A percentile compares a stretch with the other conserved stretches of the same genome.
phyloP scores from a whole-genome alignment of 2,888 invertebrate species.

The Macrophya alboannulata region DNA sequence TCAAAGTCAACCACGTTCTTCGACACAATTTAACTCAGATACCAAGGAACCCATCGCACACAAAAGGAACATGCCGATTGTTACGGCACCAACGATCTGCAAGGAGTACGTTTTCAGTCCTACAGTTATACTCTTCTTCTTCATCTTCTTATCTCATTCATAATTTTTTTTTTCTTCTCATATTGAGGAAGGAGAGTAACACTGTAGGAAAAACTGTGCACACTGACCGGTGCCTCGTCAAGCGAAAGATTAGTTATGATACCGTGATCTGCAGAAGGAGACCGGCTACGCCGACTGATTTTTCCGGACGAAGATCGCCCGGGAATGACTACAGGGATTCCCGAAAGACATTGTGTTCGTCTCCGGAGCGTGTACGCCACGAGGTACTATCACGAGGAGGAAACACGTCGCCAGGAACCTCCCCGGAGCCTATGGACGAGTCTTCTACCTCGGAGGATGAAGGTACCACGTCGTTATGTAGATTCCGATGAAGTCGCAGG shows the following conservation, averaged over 20 bases:
- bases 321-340: slow-evolving; percentile 71
- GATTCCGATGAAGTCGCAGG: neutral
- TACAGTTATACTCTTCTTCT: slow-evolving; percentile 25
- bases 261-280: slow-evolving; percentile 69
- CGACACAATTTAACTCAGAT: neutral
- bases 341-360: slow-evolving; percentile 61
- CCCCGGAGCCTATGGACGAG: slow-evolving; percentile 75
- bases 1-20: neutral
- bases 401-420: slow-evolving; percentile 64
- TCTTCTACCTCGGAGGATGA: slow-evolving; percentile 78
- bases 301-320: slow-evolving; percentile 71
- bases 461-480: slow-evolving; percentile 68
- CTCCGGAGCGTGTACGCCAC: slow-evolving; percentile 61
- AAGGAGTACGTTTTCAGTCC: slow-evolving; percentile 42
- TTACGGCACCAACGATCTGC: neutral
- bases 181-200: neutral
- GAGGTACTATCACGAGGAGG: slow-evolving; percentile 62
- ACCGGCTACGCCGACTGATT: slow-evolving; percentile 74
- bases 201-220: neutral
- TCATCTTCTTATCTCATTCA: neutral
- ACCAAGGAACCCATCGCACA: neutral
- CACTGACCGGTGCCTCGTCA: neutral
- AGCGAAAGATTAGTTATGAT: neutral
- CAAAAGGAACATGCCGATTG: slow-evolving; percentile 18
- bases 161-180: neutral